Conservation (phyloP, 2,888 invertebrate species). For the Spialia ferax region DNA sequence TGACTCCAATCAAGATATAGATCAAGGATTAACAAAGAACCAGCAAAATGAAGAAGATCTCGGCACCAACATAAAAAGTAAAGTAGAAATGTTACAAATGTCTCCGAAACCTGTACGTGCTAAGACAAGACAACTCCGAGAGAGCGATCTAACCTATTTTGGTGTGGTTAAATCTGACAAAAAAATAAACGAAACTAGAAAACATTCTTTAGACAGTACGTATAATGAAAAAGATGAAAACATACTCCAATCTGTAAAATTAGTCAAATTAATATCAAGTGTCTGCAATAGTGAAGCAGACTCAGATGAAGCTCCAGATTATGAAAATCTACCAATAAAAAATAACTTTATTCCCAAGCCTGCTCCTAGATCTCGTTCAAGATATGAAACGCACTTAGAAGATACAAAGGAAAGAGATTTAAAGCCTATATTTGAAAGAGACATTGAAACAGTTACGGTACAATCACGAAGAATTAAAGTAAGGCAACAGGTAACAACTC, state of each 20-base stretch:
- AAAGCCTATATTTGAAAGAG: conserved; percentile 69
- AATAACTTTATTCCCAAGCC: conserved; percentile 66
- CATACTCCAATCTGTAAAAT: conserved; percentile 73
- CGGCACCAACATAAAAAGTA: conserved; percentile 52
- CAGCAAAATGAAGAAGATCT: conserved; percentile 23
- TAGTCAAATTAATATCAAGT: conserved; percentile 75
- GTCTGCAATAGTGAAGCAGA: conserved; percentile 78
- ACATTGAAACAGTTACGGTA: conserved; percentile 50
- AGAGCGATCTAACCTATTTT: conserved; percentile 88
- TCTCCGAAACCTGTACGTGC: conserved; percentile 61
- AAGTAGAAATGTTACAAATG: conserved; percentile 56
- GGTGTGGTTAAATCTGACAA: conserved; percentile 67
- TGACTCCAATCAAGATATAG: conserved; percentile 17
- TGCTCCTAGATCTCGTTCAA: conserved; percentile 68
- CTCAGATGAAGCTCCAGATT: conserved; percentile 74
- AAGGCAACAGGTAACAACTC: conserved; percentile 56
- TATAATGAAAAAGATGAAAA: conserved; percentile 56
- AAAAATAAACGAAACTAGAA: conserved; percentile 38
- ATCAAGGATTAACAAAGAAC: conserved; percentile 20
- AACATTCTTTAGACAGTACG: conserved; percentile 36
- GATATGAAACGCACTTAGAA: conserved; percentile 59
- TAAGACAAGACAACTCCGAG: conserved; percentile 82
- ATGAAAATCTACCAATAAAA: conserved; percentile 72
- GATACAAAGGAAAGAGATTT: conserved; percentile 57
- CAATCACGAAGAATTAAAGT: conserved; percentile 59